phyloP scores from a whole-genome alignment of 2,113 vertebrate genomes.

The Lichenostomus cassidix region DNA sequence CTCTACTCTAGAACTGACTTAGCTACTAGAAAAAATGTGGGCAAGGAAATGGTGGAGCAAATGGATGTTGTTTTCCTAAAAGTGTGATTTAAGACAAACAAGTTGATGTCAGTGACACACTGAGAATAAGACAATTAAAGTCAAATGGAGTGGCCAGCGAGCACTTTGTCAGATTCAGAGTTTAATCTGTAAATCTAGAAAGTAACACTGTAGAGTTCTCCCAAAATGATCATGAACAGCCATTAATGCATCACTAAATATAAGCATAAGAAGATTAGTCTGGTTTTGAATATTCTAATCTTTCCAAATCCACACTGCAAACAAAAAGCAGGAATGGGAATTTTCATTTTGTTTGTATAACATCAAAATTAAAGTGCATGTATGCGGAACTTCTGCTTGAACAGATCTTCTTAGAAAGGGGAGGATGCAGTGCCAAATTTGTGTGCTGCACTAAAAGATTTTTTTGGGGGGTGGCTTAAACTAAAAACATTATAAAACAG shows the following conservation, averaged over 20 bases:
- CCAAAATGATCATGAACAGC: not conserved
- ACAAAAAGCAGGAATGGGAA: not conserved
- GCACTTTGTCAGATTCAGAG: not conserved
- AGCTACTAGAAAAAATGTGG: not conserved
- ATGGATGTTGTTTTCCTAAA: not conserved
- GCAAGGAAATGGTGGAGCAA: not conserved
- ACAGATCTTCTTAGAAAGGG: not conserved
- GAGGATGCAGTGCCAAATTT: not conserved
- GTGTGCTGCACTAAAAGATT: not conserved
- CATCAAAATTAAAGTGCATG: not conserved
- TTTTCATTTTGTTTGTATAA: constrained; percentile 8
- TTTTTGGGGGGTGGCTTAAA: accelerated
- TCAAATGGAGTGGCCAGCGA: not conserved
- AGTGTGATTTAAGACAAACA: not conserved
- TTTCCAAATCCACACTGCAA: not conserved
- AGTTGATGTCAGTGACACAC: not conserved
- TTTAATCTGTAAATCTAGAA: not conserved
- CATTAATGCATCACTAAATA: not conserved
- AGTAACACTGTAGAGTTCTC: not conserved
- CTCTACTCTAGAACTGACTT: not conserved
- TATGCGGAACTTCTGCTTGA: not conserved
- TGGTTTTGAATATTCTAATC: constrained; percentile 28
- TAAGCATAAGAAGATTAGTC: constrained; percentile 30
- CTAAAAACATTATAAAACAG: not conserved
- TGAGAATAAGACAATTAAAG: not conserved